phyloP scores from a whole-genome alignment of 2,797 vertebrate genomes.

The Acanthornis magna region DNA sequence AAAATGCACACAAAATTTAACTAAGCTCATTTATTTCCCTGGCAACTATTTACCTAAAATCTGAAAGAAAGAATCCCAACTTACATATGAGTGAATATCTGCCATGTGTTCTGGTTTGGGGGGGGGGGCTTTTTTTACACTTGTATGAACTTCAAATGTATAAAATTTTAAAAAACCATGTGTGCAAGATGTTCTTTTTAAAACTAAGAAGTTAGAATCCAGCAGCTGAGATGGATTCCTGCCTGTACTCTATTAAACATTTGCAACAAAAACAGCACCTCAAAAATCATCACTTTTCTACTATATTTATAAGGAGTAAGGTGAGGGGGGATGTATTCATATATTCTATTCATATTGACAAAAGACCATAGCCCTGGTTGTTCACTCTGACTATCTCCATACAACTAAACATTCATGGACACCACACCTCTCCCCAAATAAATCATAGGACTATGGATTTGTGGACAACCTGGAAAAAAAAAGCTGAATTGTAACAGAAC shows the following conservation, averaged over 20 bases:
- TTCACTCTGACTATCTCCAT: background rate
- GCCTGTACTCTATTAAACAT: background rate
- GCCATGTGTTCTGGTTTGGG: background rate
- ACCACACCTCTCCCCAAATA: background rate
- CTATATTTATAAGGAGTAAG: background rate
- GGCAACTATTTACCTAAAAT: background rate
- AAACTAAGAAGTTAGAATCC: background rate
- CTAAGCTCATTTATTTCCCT: background rate
- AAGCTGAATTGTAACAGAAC: background rate
- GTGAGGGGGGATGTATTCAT: accelerated
- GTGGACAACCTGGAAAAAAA: background rate
- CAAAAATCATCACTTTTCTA: background rate
- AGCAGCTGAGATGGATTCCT: background rate
- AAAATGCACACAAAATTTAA: background rate
- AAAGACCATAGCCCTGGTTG: background rate
- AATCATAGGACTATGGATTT: background rate
- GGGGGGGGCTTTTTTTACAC: background rate
- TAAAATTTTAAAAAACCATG: background rate
- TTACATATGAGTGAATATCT: background rate
- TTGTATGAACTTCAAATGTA: background rate
- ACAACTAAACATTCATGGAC: background rate
- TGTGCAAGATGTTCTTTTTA: background rate
- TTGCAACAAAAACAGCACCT: background rate
- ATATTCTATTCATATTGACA: background rate
- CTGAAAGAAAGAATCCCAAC: background rate